A percentile compares a stretch with the other conserved stretches of the same genome.
Conservation (phyloP, 2,113 vertebrate species). For the Cisticola juncidis region DNA sequence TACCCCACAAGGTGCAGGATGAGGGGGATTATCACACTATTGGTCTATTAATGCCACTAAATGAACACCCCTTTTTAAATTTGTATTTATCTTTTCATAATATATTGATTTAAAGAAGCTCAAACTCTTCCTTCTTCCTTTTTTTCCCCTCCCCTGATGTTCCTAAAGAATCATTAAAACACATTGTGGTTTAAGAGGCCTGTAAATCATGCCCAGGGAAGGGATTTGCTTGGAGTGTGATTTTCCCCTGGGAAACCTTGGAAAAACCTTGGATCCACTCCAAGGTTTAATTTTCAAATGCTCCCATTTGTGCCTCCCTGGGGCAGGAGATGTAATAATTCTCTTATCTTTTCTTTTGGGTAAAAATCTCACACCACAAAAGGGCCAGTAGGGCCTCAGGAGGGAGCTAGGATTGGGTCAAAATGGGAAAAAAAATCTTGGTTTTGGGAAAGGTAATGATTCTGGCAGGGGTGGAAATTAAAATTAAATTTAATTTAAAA, state of each 20-base stretch:
- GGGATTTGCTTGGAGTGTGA: background rate
- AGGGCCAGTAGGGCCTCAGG: background rate
- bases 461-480: background rate
- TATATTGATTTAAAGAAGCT: background rate
- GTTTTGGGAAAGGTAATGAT: background rate
- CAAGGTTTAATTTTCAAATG: background rate
- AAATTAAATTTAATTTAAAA: too few species aligned
- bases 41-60: background rate
- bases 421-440: background rate
- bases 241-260: background rate
- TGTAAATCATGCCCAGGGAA: background rate
- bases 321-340: background rate
- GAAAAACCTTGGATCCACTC: background rate
- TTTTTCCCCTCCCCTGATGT: background rate
- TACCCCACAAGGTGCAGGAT: background rate
- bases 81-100: background rate
- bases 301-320: background rate
- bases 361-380: constrained; percentile 12
- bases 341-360: background rate
- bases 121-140: background rate
- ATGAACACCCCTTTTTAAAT: background rate
- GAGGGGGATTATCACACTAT: background rate
- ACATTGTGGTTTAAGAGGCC: background rate
- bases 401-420: background rate
- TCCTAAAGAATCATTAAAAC: constrained; percentile 17